Percentiles rank a stretch among this genome's conserved stretches.
Evolutionary conservation across 2,888 invertebrate genomes (phyloP).

Genomic region (Netelia inedita): DNA sequence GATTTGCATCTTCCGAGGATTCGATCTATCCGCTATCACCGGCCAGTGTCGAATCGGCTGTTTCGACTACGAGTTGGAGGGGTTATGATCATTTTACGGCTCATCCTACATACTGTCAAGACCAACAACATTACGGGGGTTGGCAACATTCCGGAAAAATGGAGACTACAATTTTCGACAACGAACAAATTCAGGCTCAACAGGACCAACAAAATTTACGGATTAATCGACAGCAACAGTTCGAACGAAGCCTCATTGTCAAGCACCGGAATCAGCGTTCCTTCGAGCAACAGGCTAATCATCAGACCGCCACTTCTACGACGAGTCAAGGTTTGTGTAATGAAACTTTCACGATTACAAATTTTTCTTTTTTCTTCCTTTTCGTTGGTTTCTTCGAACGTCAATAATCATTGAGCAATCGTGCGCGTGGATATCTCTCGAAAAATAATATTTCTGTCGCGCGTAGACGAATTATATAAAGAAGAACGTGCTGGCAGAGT

Average conservation of each 20-base stretch:
- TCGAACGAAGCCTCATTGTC: not conserved
- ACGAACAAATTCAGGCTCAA: constrained; percentile 28
- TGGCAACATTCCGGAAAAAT: constrained; percentile 44
- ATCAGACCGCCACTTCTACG: constrained; percentile 21
- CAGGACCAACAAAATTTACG: constrained; percentile 29
- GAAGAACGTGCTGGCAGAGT: constrained; percentile 7
- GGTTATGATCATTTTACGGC: constrained; percentile 41
- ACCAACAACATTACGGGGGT: constrained; percentile 32
- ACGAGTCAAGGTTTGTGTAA: constrained; percentile 55
- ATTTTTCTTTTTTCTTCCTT: not conserved
- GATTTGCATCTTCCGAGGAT: constrained; percentile 55
- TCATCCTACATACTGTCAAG: constrained; percentile 27
- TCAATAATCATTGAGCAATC: constrained; percentile 32
- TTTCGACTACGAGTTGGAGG: constrained; percentile 66
- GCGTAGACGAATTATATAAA: constrained; percentile 27
- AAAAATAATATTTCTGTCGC: constrained; percentile 6
- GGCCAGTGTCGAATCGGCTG: constrained; percentile 67
- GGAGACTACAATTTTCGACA: constrained; percentile 38
- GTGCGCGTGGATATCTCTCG: not conserved
- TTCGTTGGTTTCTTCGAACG: not conserved
- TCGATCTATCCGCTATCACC: constrained; percentile 70
- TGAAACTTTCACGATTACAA: constrained; percentile 5
- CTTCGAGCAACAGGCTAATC: constrained; percentile 49
- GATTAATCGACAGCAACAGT: constrained; percentile 41
- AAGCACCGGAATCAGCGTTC: constrained; percentile 19